phyloP scores from a whole-genome alignment of 2,888 invertebrate genomes.

The Teleogryllus oceanicus region DNA sequence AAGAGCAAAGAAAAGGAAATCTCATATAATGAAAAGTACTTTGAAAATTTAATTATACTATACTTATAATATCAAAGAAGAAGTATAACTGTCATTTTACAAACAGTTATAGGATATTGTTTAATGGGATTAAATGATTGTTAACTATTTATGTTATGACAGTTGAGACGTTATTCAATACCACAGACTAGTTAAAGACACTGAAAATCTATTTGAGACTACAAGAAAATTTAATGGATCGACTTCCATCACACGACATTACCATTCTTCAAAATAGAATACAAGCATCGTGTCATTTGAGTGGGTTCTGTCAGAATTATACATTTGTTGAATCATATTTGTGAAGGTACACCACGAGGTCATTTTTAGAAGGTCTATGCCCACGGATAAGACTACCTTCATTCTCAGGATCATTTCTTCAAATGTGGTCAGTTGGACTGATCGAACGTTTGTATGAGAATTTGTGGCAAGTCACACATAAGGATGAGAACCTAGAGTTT shows the following conservation, averaged over 20 bases:
- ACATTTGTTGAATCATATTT: no score
- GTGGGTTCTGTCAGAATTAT: no score
- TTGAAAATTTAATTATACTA: no score
- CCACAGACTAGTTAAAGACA: neutral
- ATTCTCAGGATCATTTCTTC: neutral
- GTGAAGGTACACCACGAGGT: no score
- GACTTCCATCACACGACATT: neutral
- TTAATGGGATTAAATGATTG: no score
- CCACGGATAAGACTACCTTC: neutral
- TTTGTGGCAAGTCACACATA: neutral
- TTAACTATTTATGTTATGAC: neutral
- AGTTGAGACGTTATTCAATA: neutral
- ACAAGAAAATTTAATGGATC: conserved; percentile 19
- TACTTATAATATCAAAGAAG: no score
- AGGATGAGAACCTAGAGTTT: neutral
- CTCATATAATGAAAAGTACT: no score
- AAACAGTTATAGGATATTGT: no score
- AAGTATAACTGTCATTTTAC: no score
- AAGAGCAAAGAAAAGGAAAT: neutral
- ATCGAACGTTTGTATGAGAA: neutral
- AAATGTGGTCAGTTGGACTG: neutral
- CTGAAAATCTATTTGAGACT: neutral
- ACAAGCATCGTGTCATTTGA: no score
- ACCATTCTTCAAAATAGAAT: no score
- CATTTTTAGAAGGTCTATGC: no score